Base-by-base conservation (phyloP, 2,113 vertebrate genomes). In the Ploceus nigricollis region DNA sequence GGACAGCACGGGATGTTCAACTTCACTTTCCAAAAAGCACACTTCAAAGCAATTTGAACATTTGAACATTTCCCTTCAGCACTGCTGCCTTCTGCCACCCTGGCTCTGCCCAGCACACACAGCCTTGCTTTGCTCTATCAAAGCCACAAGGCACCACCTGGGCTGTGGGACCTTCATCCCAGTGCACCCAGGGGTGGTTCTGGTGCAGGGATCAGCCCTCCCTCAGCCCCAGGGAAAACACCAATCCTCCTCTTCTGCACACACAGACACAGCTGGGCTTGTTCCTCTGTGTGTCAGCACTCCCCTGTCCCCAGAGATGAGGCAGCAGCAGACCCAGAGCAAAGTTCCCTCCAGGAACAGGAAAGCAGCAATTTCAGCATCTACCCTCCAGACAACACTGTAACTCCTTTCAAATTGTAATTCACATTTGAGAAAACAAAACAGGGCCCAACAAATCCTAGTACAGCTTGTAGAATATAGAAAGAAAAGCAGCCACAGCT, bases 1-100 rank as follows among this genome's bases (percentile, higher is more conserved):
- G 33, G 27, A n/a, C 50, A 25, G 1, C 4, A 0, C 2, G 0
- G 22, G 33, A 2, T 48, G 16, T 47, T 54, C 30, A 17, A 21
- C 27, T 69, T 3, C 12, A 15, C 44, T 51, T 40, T 13, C 64
- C 31, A 39, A 56, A 81, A 19, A 57, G 4, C 44, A 5, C 0
- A 27, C 2, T 8, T 33, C 33, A 45, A 56, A 33, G n/a, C n/a
- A n/a, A n/a, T n/a, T n/a, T n/a, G n/a, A n/a, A n/a, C n/a, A n/a
- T n/a, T n/a, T n/a, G n/a, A n/a, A n/a, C n/a, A n/a, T n/a, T 11
- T 4, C 45, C 39, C 79, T 37, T 23, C 6, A 30, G 5, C 15
- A 1, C 56, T 28, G 30, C 47, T 77, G 7, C 53, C 37, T 70
- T 37, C 89, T 92, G 61, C 66, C 66, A 47, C 3, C 11, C 71